Percentiles rank a stretch among this genome's conserved stretches.
Conservation (phyloP, 2,888 invertebrate genomes). For the Zhuqinia jingwanae region DNA sequence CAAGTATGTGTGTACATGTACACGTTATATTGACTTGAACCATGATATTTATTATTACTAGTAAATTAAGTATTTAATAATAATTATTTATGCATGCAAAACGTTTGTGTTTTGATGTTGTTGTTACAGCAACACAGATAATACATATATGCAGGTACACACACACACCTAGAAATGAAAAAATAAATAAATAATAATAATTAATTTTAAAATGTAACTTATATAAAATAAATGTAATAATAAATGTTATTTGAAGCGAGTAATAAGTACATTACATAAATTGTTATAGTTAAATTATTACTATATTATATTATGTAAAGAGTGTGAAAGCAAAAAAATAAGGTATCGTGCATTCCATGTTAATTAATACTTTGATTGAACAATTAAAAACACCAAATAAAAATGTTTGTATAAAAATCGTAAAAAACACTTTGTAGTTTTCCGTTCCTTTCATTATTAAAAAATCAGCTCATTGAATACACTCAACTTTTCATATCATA, state of each 20-base stretch:
- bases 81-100: constrained; percentile 1
- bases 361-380: constrained; percentile 72
- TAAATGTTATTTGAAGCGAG: constrained; percentile 35
- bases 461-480: background rate
- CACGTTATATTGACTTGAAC: constrained; percentile 43
- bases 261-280: constrained; percentile 34
- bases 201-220: constrained; percentile 1
- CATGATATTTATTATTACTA: background rate
- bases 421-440: background rate
- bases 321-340: constrained; percentile 54
- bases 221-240: background rate
- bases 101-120: constrained; percentile 18
- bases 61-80: constrained; percentile 11
- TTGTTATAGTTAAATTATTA: constrained; percentile 55
- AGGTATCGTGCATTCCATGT: constrained; percentile 68
- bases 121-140: too few relatives aligned
- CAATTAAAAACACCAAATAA: constrained; percentile 69
- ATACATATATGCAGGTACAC: constrained; percentile 12
- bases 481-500: too few relatives aligned
- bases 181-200: constrained; percentile 15
- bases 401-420: constrained; percentile 67
- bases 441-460: background rate
- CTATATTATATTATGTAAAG: constrained; percentile 13
- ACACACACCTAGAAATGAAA: too few relatives aligned
- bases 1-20: background rate